These are phyloP conservation scores for Pygmarrhopalites habei DNA, from an alignment of 1,140 invertebrate genomes.

Conservation along the genomic window DNA sequence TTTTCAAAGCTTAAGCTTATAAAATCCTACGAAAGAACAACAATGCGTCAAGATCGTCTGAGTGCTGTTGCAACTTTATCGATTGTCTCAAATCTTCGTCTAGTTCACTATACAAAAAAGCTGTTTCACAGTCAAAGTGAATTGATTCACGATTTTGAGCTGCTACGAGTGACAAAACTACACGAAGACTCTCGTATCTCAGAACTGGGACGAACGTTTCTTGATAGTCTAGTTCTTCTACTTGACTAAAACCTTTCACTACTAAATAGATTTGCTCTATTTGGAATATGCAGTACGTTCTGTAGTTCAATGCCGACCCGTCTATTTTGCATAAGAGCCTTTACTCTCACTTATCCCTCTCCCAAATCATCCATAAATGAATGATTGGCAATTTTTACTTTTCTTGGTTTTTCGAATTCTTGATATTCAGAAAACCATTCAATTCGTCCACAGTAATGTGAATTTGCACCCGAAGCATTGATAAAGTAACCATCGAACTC, in stretches of 20 bases:
- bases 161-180: slow-evolving; percentile 43
- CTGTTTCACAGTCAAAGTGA: slow-evolving; percentile 43
- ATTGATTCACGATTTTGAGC: slow-evolving; percentile 40
- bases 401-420: background rate
- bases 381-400: slow-evolving; percentile 2
- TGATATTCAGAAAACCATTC: background rate
- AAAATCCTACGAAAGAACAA: no score
- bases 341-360: background rate
- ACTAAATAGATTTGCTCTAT: slow-evolving; percentile 27
- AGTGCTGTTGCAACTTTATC: no score
- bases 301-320: background rate
- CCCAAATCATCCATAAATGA: background rate
- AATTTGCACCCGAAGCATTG: no score
- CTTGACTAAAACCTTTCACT: slow-evolving; percentile 39
- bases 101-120: slow-evolving; percentile 45
- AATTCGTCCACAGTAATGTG: background rate
- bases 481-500: no score
- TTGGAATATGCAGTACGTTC: slow-evolving; percentile 19
- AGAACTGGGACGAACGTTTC: slow-evolving; percentile 43
- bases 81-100: slow-evolving; percentile 45
- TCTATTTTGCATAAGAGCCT: background rate
- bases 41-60: no score
- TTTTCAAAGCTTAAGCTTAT: no score
- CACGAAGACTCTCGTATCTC: slow-evolving; percentile 41
- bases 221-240: slow-evolving; percentile 39